Evolutionary conservation across 2,113 vertebrate species (phyloP).

Genomic region (Toxostoma redivivum): DNA sequence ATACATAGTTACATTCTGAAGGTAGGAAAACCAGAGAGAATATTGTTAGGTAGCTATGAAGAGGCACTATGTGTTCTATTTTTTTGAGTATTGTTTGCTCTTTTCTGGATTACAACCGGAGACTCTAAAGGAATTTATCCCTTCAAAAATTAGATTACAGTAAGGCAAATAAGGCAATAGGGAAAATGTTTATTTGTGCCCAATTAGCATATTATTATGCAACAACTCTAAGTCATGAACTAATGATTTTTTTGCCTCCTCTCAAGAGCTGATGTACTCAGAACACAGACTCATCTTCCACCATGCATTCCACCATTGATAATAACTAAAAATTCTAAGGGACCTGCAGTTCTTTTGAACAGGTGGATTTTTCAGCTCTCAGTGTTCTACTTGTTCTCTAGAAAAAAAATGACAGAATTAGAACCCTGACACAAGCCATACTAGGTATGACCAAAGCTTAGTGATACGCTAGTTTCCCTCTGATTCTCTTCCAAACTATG

Average conservation of each 20-base stretch:
- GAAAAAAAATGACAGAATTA: background rate
- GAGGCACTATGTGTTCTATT: background rate
- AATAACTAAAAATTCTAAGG: background rate
- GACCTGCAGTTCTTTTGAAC: background rate
- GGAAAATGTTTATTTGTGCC: background rate
- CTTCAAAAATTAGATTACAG: slow-evolving; percentile 1
- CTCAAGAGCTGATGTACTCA: background rate
- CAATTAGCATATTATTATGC: background rate
- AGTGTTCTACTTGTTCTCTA: no score
- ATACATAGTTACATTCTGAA: background rate
- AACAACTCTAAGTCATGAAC: background rate
- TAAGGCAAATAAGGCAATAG: background rate
- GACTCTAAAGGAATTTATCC: background rate
- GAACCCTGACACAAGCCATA: background rate
- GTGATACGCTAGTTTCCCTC: background rate
- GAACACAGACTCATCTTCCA: background rate
- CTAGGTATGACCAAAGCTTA: background rate
- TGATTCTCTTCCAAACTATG: background rate
- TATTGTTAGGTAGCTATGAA: background rate
- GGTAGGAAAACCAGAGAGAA: background rate
- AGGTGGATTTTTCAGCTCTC: background rate
- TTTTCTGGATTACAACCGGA: background rate
- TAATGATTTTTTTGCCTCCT: background rate
- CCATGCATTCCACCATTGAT: background rate
- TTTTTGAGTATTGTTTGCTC: background rate